phyloP scores from a whole-genome alignment of 2,888 invertebrate species.

The Lasioglossum oenotherae region DNA sequence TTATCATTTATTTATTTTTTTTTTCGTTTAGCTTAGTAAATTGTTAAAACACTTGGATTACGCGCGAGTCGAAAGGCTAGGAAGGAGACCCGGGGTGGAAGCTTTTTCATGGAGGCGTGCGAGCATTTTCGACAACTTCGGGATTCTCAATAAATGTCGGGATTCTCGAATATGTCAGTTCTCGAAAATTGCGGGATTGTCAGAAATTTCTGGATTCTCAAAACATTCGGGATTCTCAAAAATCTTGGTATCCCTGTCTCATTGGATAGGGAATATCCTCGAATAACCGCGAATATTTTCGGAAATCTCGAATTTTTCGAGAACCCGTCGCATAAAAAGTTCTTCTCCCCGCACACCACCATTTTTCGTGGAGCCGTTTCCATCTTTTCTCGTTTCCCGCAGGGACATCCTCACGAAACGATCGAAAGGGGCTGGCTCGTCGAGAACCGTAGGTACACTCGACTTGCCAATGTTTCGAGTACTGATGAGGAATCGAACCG shows the following conservation, averaged over 20 bases:
- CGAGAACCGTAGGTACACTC: constrained; percentile 26
- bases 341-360: constrained; percentile 2
- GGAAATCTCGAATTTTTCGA: not conserved
- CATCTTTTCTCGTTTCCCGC: not conserved
- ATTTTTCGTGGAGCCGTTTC: constrained; percentile 28
- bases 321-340: not conserved
- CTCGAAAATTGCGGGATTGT: not conserved
- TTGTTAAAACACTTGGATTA: constrained; percentile 55
- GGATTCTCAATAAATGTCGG: not conserved
- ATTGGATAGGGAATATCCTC: not conserved
- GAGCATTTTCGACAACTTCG: not conserved
- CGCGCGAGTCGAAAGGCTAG: constrained; percentile 46
- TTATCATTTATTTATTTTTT: constrained; percentile 12
- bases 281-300: not conserved
- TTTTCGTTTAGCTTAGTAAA: constrained; percentile 54
- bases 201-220: not conserved
- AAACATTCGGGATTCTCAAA: not conserved
- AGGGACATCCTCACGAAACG: constrained; percentile 6
- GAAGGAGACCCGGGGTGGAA: constrained; percentile 34
- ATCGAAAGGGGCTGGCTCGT: constrained; percentile 38
- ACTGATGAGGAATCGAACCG: constrained; percentile 21
- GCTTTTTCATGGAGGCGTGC: not conserved
- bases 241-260: not conserved
- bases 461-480: constrained; percentile 24
- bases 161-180: not conserved